A percentile compares a stretch with the other conserved stretches of the same genome.
phyloP scores from a whole-genome alignment of 2,113 vertebrate genomes.

The Zosterops borbonicus region DNA sequence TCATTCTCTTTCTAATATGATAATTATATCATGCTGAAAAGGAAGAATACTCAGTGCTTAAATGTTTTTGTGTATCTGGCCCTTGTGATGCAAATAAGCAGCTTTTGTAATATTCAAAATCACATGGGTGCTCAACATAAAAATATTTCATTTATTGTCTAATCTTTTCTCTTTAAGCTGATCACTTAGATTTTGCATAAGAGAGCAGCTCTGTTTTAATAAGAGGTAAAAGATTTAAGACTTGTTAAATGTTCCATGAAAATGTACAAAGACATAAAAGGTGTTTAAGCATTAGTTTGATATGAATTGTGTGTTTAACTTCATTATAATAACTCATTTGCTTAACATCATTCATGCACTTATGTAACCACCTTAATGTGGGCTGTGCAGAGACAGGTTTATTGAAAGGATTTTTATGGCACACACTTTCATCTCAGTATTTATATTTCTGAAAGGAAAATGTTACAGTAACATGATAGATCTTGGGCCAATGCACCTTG shows the following conservation, averaged over 20 bases:
- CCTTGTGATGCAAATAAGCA: conserved; percentile 34
- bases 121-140: not conserved
- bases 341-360: not conserved
- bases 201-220: not conserved
- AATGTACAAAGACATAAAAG: not conserved
- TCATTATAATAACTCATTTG: not conserved
- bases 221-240: not conserved
- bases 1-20: conserved; percentile 16
- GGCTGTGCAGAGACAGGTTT: not conserved
- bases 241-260: not conserved
- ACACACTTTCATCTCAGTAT: not conserved
- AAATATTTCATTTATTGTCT: conserved; percentile 17
- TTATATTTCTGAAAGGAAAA: not conserved
- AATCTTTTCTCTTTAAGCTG: conserved; percentile 23
- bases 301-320: not conserved
- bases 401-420: not conserved
- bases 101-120: conserved; percentile 25
- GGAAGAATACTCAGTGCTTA: not conserved
- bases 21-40: conserved; percentile 24
- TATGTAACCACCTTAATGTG: not conserved
- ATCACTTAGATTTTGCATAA: not conserved
- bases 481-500: not conserved
- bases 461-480: not conserved
- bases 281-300: not conserved
- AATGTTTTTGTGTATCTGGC: not conserved